Base-by-base conservation (phyloP, 2,797 vertebrate species). In the Rallus crepitans region DNA sequence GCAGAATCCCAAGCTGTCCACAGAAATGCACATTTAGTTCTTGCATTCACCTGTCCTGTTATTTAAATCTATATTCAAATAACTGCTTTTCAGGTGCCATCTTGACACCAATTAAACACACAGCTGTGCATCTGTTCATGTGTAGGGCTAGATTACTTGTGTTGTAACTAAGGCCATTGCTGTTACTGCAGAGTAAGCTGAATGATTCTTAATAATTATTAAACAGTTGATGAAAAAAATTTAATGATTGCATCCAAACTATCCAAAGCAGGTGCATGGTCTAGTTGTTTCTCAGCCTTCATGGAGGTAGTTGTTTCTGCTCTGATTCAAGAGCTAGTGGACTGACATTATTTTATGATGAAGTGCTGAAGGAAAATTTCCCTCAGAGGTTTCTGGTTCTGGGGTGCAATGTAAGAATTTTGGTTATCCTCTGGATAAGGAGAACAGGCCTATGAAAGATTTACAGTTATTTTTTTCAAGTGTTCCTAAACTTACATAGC, bases 61-160 rank as follows among this genome's bases (percentile, higher is more conserved):
- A 70, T 64, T 91, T 71, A 85, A 93, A 53, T 89, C 70, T 89
- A 19, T 92, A 73, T 71, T 82, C 78, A 92, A 90, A 80, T 89
- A 95, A 84, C 60, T 68, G 64, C 71, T 90, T 96, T 90, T 92
- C 71, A 68, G 68, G 71, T 95, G 91, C 91, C 68, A 73, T 87
- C 81, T 47, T 94, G 90, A 87, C 93, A 95, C 90, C 95, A 93
- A 84, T 95, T 94, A 95, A 94, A 60, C 55, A 80, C 86, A 92
- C 91, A 96, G 91, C 83, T 92, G 82, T 91, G 73, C 85, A 82
- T 95, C 85, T 95, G 75, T 90, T 95, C 40, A 0, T 25, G 53
- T 37, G 1, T 30, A 57, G 88, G 61, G 27, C 40, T 93, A 8
- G 3, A 45, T 8, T 81, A 64, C 61, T 86, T 86, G 59, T 72